Conservation (phyloP, 1,140 invertebrate genomes). For the Augochlora pura region DNA sequence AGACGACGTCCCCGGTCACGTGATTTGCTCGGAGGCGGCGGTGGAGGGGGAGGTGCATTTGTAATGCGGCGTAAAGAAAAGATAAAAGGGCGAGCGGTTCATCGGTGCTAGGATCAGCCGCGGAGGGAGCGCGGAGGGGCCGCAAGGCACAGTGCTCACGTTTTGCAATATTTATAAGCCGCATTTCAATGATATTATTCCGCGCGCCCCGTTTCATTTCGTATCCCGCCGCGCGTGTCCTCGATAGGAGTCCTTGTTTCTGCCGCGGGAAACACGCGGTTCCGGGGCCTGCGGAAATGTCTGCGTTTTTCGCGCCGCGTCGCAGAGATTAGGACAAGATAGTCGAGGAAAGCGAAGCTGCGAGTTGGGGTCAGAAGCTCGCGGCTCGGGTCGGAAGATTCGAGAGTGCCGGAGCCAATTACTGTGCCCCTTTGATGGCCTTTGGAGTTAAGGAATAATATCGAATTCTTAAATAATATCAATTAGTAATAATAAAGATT, state of each 20-base stretch:
- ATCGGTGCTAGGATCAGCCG: constrained; percentile 64
- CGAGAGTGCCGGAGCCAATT: no score
- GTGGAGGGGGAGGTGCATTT: constrained; percentile 58
- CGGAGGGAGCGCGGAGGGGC: background rate
- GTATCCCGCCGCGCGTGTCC: constrained; percentile 24
- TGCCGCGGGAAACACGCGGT: background rate
- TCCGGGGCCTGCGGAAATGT: constrained; percentile 31
- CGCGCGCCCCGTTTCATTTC: constrained; percentile 46
- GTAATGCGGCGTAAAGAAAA: constrained; percentile 63
- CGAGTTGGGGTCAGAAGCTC: no score
- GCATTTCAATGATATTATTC: constrained; percentile 69
- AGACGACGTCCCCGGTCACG: constrained; percentile 25
- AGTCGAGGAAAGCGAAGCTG: no score
- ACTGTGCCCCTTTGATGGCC: no score
- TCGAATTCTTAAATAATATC: no score
- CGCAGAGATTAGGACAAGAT: no score
- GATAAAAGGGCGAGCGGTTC: constrained; percentile 59
- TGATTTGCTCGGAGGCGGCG: constrained; percentile 51
- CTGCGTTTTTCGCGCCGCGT: background rate
- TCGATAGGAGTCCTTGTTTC: no score
- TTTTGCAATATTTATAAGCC: constrained; percentile 69
- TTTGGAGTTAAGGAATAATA: no score
- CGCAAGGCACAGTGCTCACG: constrained; percentile 37
- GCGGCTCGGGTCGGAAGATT: no score
- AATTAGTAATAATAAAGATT: no score